A percentile compares a stretch with the other conserved stretches of the same genome.
These are phyloP conservation scores for Rhynchonycteris naso DNA, from an alignment of 2,797 vertebrate genomes.

Conservation along the genomic window DNA sequence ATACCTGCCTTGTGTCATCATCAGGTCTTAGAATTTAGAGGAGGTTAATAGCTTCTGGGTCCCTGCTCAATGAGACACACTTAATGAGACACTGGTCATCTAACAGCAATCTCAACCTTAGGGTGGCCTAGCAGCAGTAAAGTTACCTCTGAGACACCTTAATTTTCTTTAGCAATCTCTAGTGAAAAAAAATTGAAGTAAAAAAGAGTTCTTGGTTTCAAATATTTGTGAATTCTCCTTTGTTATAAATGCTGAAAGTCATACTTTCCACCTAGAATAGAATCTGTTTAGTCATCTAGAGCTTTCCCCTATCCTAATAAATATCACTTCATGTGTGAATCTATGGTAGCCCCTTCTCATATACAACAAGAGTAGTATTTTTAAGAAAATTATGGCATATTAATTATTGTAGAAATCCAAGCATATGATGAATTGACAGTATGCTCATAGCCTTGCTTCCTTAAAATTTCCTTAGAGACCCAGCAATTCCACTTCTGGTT, in stretches of 20 bases:
- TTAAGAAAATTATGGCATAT: not conserved
- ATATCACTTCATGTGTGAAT: not conserved
- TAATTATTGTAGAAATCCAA: not conserved
- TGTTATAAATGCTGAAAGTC: not conserved
- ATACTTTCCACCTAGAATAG: not conserved
- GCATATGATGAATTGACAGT: not conserved
- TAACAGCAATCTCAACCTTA: not conserved
- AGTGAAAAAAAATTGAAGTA: not conserved
- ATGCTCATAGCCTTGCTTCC: not conserved
- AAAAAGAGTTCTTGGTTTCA: not conserved
- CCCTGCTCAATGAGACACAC: not conserved
- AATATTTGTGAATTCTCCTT: not conserved
- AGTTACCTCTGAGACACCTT: not conserved
- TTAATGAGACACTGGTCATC: not conserved
- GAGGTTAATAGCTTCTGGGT: not conserved
- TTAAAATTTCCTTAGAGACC: not conserved
- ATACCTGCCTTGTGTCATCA: not conserved
- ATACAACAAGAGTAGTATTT: not conserved
- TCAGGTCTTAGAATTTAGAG: not conserved
- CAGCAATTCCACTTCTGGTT: not conserved
- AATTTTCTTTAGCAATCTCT: not conserved
- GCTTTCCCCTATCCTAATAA: not conserved
- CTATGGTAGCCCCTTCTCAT: not conserved
- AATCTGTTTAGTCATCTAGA: not conserved
- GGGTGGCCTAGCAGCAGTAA: not conserved